These are phyloP conservation scores for Harpagoxenus sublaevis DNA, from an alignment of 2,888 invertebrate genomes.

Conservation along the genomic window DNA sequence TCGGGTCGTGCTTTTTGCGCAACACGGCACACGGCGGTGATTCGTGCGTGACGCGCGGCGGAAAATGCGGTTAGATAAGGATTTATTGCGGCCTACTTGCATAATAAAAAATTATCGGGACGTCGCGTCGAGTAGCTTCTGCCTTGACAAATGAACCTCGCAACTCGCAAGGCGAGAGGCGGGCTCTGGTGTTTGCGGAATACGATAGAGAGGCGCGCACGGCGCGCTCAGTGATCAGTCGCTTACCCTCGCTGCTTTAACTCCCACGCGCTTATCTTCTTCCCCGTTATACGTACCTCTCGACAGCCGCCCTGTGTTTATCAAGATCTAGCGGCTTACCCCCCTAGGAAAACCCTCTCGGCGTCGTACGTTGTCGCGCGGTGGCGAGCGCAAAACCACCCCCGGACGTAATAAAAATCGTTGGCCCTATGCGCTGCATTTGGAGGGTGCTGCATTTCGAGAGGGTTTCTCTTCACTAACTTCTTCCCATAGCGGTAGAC, in stretches of 20 bases:
- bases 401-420: conserved; percentile 27
- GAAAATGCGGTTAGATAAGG: conserved; percentile 46
- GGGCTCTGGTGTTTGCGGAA: conserved; percentile 4
- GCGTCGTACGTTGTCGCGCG: conserved; percentile 15
- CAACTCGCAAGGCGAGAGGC: neutral
- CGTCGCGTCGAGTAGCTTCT: conserved; percentile 6
- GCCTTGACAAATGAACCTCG: conserved; percentile 28
- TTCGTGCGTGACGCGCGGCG: conserved; percentile 1
- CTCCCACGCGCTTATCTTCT: conserved; percentile 14
- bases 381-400: conserved; percentile 16
- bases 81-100: conserved; percentile 42
- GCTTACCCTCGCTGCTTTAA: conserved; percentile 2
- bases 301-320: conserved; percentile 12
- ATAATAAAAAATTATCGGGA: conserved; percentile 31
- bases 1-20: neutral
- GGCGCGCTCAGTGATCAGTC: neutral
- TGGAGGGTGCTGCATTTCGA: neutral
- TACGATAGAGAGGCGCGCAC: conserved; percentile 2
- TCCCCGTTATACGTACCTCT: conserved; percentile 3
- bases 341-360: neutral
- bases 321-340: conserved; percentile 34
- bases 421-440: neutral
- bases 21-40: neutral
- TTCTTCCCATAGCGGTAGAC: neutral
- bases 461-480: neutral